These are phyloP conservation scores for Ochotona curzoniae DNA, from an alignment of 2,113 vertebrate genomes.

Conservation along the genomic window DNA sequence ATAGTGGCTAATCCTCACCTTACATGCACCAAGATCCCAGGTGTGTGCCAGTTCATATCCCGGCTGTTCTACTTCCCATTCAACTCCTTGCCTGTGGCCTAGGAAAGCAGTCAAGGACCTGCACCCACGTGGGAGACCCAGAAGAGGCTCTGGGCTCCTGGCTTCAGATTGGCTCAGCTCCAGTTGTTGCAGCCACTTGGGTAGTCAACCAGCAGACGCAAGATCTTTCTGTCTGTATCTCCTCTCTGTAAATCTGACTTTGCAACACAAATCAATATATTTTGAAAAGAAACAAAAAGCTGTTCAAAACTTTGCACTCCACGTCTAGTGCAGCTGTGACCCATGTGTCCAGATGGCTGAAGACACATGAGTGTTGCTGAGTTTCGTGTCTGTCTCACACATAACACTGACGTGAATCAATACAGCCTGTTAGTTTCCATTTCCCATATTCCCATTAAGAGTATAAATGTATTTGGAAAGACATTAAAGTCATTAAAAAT, in stretches of 20 bases:
- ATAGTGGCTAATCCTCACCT: too few species aligned
- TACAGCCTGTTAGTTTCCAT: not conserved
- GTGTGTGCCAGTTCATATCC: not conserved
- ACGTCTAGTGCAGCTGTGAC: slow-evolving; percentile 11
- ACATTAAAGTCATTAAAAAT: not conserved
- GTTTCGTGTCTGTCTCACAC: slow-evolving; percentile 34
- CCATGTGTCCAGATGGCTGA: not conserved
- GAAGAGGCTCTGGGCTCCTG: too few species aligned
- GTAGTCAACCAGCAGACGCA: too few species aligned
- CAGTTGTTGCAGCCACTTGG: too few species aligned
- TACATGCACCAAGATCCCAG: too few species aligned
- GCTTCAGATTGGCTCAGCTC: too few species aligned
- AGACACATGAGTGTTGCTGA: slow-evolving; percentile 32
- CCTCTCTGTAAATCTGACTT: too few species aligned
- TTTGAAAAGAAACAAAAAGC: not conserved
- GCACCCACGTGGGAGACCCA: too few species aligned
- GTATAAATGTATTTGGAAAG: not conserved
- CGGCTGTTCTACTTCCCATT: not conserved
- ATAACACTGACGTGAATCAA: not conserved
- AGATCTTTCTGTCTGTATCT: too few species aligned
- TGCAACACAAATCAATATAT: not conserved
- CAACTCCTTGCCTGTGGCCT: too few species aligned
- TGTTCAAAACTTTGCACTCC: not conserved
- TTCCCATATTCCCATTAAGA: not conserved
- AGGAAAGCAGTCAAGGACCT: too few species aligned